Evolutionary conservation across 2,113 vertebrate genomes (phyloP).

Genomic region (Corynorhinus townsendii): DNA sequence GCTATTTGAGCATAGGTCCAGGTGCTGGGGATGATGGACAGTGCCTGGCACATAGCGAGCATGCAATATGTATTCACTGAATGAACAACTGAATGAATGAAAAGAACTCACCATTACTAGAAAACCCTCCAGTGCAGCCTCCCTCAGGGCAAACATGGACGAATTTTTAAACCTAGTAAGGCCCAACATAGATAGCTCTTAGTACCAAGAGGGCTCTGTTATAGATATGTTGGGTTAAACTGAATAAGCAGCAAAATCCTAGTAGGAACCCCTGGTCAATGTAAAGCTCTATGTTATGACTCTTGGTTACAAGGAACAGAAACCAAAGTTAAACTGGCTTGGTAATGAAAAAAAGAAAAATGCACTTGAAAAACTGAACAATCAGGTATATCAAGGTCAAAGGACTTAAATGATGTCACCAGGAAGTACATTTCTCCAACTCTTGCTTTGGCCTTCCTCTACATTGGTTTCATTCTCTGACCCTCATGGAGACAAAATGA

Average conservation of each 20-base stretch:
- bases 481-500: background rate
- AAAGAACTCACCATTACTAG: background rate
- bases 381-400: background rate
- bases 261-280: background rate
- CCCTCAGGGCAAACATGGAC: background rate
- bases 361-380: background rate
- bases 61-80: background rate
- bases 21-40: background rate
- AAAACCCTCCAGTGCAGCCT: background rate
- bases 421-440: background rate
- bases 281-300: background rate
- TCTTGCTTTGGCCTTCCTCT: background rate
- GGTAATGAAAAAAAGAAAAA: slow-evolving; percentile 7
- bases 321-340: background rate
- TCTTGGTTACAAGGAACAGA: slow-evolving; percentile 21
- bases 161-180: slow-evolving; percentile 30
- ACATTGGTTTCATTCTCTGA: background rate
- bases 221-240: background rate
- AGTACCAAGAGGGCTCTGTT: background rate
- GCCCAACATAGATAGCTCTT: background rate
- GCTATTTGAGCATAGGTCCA: too few relatives aligned
- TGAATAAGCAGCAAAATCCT: background rate
- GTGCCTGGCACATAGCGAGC: background rate
- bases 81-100: background rate
- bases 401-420: background rate